A percentile compares a stretch with the other conserved stretches of the same genome.
phyloP scores from a whole-genome alignment of 1,140 invertebrate species.

The Oppia nitens region DNA sequence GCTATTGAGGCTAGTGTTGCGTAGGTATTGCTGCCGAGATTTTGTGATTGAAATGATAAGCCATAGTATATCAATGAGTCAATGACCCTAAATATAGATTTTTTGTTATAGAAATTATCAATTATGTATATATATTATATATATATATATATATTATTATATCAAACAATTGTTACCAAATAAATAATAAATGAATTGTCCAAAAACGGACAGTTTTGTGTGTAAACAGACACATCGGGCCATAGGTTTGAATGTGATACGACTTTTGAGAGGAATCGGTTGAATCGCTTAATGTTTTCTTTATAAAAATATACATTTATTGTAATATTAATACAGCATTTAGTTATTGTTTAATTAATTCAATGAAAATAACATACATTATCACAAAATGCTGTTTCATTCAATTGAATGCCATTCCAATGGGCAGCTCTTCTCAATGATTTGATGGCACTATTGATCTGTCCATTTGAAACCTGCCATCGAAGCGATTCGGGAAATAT shows the following conservation, averaged over 20 bases:
- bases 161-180: constrained; percentile 19
- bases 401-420: too few species aligned
- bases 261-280: background rate
- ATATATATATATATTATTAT: too few species aligned
- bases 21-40: constrained; percentile 32
- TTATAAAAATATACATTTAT: background rate
- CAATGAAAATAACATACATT: too few species aligned
- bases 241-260: background rate
- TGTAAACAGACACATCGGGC: constrained; percentile 16
- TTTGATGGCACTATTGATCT: constrained; percentile 11
- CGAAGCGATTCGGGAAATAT: constrained; percentile 21
- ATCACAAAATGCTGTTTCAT: too few species aligned
- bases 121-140: too few species aligned
- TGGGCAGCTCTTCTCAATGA: constrained; percentile 16
- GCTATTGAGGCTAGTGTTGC: constrained; percentile 50
- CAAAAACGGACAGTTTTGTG: constrained; percentile 17
- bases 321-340: too few species aligned
- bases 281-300: background rate
- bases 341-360: too few species aligned
- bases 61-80: constrained; percentile 26
- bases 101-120: too few species aligned
- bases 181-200: constrained; percentile 21
- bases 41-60: constrained; percentile 22
- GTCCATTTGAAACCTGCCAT: constrained; percentile 19
- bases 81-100: constrained; percentile 16